Base-by-base conservation (phyloP, 2,797 vertebrate species). In the Clarias fuscus region DNA sequence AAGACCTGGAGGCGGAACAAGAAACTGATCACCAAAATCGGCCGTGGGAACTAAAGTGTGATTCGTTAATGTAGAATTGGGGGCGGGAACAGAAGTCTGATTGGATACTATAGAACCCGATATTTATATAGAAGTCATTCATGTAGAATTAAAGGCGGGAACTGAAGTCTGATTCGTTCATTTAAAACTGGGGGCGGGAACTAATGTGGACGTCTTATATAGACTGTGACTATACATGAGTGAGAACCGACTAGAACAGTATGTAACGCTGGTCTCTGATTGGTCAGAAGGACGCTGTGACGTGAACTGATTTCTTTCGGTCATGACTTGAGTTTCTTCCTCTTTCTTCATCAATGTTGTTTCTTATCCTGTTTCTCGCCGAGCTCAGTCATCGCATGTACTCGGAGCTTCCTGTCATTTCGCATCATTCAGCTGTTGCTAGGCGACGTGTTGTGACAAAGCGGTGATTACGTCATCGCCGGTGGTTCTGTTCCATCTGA, bases 361-460 rank as follows among this genome's bases (percentile, higher is more conserved):
- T 53, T 4, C 40, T 67, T 24, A 73, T 56, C 48, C 30, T 33
- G 24, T 72, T 37, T 27, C 37, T 20, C 37, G 33, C 53, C 4
- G n/a, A 30, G 53, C 14, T 4, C 4, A 3, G 14, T 30, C 7
- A 1, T 27, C 13, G 15, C 84, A 71, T 58, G 11, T 8, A 80
- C 17, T 5, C 33, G 70, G 27, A 20, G 22, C 15, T 3, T 40
- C 75, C 75, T 40, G 64, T 61, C 64, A 48, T 70, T 62, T 30
- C 17, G 33, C 37, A 43, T 85, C 67, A 62, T 59, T 59, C 48
- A 18, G 56, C 76, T 81, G 84, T 81, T 81, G 84, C 77, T 65
- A 53, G 67, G 77, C 84, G 73, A 81, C 76, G 5, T 71, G 56
- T 59, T 72, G 43, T 61, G 58, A 73, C 56, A 81, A 53, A 22